Base-by-base conservation (phyloP, 2,113 vertebrate genomes). In the Furnarius figulus region DNA sequence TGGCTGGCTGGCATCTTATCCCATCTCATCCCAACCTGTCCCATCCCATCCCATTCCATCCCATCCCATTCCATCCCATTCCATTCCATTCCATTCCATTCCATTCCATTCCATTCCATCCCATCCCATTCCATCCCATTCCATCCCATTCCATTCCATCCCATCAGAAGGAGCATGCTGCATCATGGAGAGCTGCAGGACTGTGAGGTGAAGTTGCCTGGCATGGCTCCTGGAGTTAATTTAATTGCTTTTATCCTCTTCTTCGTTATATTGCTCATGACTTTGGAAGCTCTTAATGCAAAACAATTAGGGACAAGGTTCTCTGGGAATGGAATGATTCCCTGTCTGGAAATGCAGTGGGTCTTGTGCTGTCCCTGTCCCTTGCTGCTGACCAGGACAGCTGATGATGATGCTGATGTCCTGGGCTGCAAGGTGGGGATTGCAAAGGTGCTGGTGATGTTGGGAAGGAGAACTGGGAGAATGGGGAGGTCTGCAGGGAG, bases 371-470 rank as follows among this genome's bases (percentile, higher is more conserved):
- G 50, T 39, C 24, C 40, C 68, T 37, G 47, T 23, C 39, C 3
- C 55, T 61, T 7, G 21, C 61, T 56, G 77, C 52, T 35, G 78
- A 0, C 7, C 2, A 19, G 68, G 58, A 18, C 6, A 9, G 35
- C 15, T 0, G 3, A 4, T 35, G 80, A 53, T 1, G 40, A 27
- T n/a, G 37, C 30, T 0, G 0, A 22, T 4, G 8, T 35, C 16
- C 63, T 3, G 2, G 67, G 49, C 39, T 58, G 49, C 68, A 7
- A 7, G 0, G 13, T 1, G 3, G 24, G 62, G 49, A 2, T 8
- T 21, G 79, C 70, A 49, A 78, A 52, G 42, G 22, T 8, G 35
- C 65, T 30, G 71, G 47, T 1, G 39, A 13, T 1, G 1, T 17
- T 20, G 56, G 55, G 55, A 53, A 65, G 22, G 76, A 31, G 0